Evolutionary conservation across 2,888 invertebrate genomes (phyloP), one percentile per base, ranked within the genome.

Genomic region (Callosobruchus maculatus): DNA sequence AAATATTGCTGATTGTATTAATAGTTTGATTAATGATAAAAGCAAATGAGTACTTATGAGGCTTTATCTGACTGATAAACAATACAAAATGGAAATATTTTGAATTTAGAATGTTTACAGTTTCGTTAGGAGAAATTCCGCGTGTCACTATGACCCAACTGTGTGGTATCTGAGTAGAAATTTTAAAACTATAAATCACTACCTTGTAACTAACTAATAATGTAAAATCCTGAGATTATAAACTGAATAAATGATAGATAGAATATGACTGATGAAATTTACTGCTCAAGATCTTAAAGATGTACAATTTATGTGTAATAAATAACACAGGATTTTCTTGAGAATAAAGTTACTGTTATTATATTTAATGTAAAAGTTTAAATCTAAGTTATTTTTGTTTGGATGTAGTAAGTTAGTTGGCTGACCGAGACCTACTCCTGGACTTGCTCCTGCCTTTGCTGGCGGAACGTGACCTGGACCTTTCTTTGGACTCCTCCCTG

Each of bases 401-500:
- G n/a, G 70, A 26, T 70, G 22, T 69, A n/a, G 70, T 70, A 26
- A 70, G 69, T 80, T 83, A 84, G 74, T 85, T 84, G 73, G 80
- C 82, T 71, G 85, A 85, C 30, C 70, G 21, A 20, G 21, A 21
- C 67, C 30, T 71, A 71, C 67, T 67, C 22, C 67, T 67, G 31
- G 49, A 73, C 71, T 83, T 83, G 80, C 84, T 84, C 71, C 83
- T 81, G 49, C 82, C 82, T 75, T 84, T 85, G 75, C 84, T 85
- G n/a, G 80, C 79, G 22, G 86, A 86, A 77, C 86, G 84, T 66
- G 87, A 86, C 72, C 84, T 83, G 70, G 85, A 84, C 21, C 84
- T 80, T 72, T 85, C 85, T 75, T 85, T 85, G 76, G 85, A 85
- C 20, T 80, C 77, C 71, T 84, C 84, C 22, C 85, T 79, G 20